phyloP scores from a whole-genome alignment of 2,797 vertebrate genomes.

The Glossophaga mutica region DNA sequence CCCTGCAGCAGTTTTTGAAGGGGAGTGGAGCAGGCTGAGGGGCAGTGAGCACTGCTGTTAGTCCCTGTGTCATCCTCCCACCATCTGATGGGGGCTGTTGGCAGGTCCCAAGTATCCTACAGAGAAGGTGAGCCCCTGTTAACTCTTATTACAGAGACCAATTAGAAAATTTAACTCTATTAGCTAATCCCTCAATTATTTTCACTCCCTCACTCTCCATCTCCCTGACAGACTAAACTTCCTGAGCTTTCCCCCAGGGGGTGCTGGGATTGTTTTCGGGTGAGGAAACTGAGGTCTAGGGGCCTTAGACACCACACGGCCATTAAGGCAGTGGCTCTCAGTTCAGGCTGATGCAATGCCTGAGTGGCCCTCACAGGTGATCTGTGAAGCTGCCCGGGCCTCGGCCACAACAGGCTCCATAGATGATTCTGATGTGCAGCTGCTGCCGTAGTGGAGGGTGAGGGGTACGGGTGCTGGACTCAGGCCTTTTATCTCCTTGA shows the following conservation, averaged over 20 bases:
- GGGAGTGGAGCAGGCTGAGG: accelerated
- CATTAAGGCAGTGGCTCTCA: not conserved
- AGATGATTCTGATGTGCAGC: not conserved
- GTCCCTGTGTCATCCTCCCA: not conserved
- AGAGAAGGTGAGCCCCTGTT: not conserved
- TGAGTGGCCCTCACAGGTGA: not conserved
- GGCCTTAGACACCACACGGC: not conserved
- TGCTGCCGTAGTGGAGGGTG: not conserved
- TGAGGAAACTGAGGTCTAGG: not conserved
- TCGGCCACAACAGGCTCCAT: not conserved
- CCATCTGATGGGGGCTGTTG: not conserved
- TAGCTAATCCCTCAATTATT: not conserved
- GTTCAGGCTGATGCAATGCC: not conserved
- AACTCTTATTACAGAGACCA: not conserved
- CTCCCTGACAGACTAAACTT: not conserved
- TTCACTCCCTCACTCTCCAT: not conserved
- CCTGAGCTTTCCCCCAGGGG: not conserved
- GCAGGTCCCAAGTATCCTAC: not conserved
- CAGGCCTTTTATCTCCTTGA: not conserved
- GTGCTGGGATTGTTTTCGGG: not conserved
- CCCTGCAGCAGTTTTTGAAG: not conserved
- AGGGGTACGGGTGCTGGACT: accelerated
- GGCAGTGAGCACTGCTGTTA: not conserved
- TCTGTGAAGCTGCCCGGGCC: not conserved
- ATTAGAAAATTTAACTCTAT: not conserved